Base-by-base conservation (phyloP, 2,888 invertebrate species). In the Liodrosophila aerea region DNA sequence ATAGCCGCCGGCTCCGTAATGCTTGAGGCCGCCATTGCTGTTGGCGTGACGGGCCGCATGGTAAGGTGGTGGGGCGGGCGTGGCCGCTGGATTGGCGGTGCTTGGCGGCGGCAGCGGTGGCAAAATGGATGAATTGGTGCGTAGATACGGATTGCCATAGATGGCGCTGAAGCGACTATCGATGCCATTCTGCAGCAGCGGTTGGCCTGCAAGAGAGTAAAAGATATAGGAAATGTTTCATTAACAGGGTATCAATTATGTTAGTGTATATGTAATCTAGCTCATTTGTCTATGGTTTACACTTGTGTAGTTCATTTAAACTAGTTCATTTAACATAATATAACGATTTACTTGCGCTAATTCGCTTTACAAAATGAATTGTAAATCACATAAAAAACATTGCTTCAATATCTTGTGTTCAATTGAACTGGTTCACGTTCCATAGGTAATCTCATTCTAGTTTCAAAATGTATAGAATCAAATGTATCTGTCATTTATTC, bases 131-230 rank as follows among this genome's bases (percentile, higher is more conserved):
- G 92, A 93, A 44, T 93, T 93, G 60, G 93, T 93, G 86, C 96
- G 92, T 68, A 96, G 91, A 89, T 97, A 97, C 1, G 97, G 97
- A 90, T 97, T 97, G 54, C 96, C 95, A 86, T 97, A 97, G 5
- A 96, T 94, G 31, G 97, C 97, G 46, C 96, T 96, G 89, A 95
- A 97, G 69, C 96, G 92, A 41, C 89, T 88, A 41, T 89, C 89
- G 60, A 89, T 89, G 64, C 90, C 90, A 62, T 90, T 90, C 73
- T 90, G 90, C 44, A 90, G 81, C 53, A 90, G 77, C 29, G 89
- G 87, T 87, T 90, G 90, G 54, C 89, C 90, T 90, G 49, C 0
- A 7, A 16, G 7, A 11, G 5, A 16, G 1, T 15, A 9, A 31
- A n/a, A 18, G 7, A 41, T 9, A 11, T 27, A 13, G 18, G 9